A percentile compares a stretch with the other conserved stretches of the same genome.
phyloP scores from a whole-genome alignment of 1,140 invertebrate genomes.

The Hydropsyche tenuis region DNA sequence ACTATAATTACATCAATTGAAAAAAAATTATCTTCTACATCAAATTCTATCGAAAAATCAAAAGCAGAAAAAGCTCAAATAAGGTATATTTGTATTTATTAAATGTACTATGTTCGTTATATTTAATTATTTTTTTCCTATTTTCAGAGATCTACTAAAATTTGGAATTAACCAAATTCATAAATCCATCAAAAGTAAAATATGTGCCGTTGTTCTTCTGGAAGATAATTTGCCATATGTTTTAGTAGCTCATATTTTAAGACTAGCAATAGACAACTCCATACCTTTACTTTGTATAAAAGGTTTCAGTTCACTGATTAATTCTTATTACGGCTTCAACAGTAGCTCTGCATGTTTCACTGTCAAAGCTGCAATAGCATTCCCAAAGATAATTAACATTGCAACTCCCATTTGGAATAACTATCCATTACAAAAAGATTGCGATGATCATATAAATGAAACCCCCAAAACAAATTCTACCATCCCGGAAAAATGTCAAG shows the following conservation, averaged over 20 bases:
- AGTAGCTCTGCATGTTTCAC: constrained; percentile 42
- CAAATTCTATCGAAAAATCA: too few species aligned
- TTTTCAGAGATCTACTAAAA: constrained; percentile 39
- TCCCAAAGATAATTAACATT: not conserved
- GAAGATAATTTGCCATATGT: constrained; percentile 43
- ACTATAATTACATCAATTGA: not conserved
- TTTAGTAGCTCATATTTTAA: constrained; percentile 38
- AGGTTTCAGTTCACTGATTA: constrained; percentile 22
- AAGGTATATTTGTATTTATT: too few species aligned
- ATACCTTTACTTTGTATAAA: constrained; percentile 40
- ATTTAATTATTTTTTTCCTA: constrained; percentile 18
- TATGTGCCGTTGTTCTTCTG: constrained; percentile 40
- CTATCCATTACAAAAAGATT: not conserved
- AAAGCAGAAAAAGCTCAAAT: too few species aligned
- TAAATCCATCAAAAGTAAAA: constrained; percentile 32
- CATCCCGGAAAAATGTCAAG: not conserved
- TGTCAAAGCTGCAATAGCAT: not conserved
- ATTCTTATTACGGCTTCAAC: constrained; percentile 37
- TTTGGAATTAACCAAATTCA: constrained; percentile 46
- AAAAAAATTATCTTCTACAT: not conserved
- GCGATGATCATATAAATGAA: not conserved
- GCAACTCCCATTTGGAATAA: not conserved
- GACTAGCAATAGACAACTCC: constrained; percentile 27
- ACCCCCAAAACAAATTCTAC: too few species aligned
- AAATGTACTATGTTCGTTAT: too few species aligned